These are phyloP conservation scores for Daubentonia madagascariensis DNA, from an alignment of 2,113 vertebrate genomes.

Conservation along the genomic window DNA sequence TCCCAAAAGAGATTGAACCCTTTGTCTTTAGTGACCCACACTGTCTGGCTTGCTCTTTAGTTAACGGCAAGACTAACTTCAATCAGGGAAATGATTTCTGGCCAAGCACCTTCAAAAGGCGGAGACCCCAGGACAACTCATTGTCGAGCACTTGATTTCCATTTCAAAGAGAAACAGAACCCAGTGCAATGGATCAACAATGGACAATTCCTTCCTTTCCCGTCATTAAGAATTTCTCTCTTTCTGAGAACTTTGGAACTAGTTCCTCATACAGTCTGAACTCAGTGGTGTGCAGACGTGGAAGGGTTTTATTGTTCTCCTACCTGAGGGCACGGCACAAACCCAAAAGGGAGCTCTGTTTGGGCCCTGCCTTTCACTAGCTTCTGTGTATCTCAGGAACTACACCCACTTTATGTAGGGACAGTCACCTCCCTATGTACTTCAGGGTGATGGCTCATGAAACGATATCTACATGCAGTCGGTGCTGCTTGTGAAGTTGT, in stretches of 20 bases:
- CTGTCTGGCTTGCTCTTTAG: background rate
- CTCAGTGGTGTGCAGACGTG: background rate
- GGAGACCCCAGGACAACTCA: background rate
- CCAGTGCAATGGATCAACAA: background rate
- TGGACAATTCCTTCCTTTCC: background rate
- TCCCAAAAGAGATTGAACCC: background rate
- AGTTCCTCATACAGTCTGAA: background rate
- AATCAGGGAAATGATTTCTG: background rate
- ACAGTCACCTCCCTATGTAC: background rate
- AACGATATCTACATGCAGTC: fast-evolving
- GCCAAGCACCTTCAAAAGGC: background rate
- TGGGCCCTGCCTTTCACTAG: background rate
- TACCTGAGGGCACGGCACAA: fast-evolving
- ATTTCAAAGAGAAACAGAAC: background rate
- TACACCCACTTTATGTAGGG: background rate
- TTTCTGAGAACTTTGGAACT: background rate
- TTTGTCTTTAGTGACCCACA: background rate
- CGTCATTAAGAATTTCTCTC: background rate
- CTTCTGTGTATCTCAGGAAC: background rate
- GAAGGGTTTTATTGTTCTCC: background rate
- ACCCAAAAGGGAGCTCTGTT: too few relatives aligned
- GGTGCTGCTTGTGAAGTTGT: fast-evolving
- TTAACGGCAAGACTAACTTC: background rate
- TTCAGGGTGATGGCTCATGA: background rate
- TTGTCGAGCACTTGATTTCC: background rate